Evolutionary conservation across 2,888 invertebrate genomes (phyloP), one percentile per base, ranked within the genome.

Genomic region (Xanthia icteritia): DNA sequence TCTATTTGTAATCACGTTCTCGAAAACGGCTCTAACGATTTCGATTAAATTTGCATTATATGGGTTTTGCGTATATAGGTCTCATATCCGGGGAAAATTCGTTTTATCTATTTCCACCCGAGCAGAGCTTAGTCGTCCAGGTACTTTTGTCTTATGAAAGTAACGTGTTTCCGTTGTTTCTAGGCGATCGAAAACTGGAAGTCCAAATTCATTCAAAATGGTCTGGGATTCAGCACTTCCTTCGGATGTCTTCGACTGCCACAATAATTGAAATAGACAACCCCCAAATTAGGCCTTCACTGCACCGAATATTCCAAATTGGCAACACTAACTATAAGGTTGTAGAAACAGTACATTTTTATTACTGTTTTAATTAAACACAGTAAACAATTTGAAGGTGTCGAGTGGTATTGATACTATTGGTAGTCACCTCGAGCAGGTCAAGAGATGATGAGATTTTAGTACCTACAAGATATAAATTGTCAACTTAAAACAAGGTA

Each of bases 61-160:
- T 11, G 42, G 42, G 42, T 0, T 13, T 45, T 13, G 13, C 45
- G 45, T 13, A 45, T 0, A 13, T 45, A 45, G 45, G 13, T 45
- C 13, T 45, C 45, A 11, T 45, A 45, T 45, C 13, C 13, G 45
- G 45, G 13, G 45, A 13, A 45, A 45, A 13, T 45, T 13, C 13
- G 11, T 45, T 13, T 45, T 45, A 45, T 45, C 2, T 45, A 45
- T 45, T 45, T 31, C 2, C 31, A 31, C 31, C 31, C 31, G 31
- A 31, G 31, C 31, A 31, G 31, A 31, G 42, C 42, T 42, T 1
- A 11, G 11, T 42, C 42, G 45, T 13, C 45, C 45, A 39, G 39
- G 42, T 90, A 89, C 0, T 90, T 88, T 2, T 3, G 23, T 90
- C 88, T 88, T 89, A 85, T 86, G 81, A 64, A 54, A 27, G 23